Percentiles rank a stretch among this genome's conserved stretches.
These are phyloP conservation scores for Conger conger DNA, from an alignment of 2,113 vertebrate species.

Conservation along the genomic window DNA sequence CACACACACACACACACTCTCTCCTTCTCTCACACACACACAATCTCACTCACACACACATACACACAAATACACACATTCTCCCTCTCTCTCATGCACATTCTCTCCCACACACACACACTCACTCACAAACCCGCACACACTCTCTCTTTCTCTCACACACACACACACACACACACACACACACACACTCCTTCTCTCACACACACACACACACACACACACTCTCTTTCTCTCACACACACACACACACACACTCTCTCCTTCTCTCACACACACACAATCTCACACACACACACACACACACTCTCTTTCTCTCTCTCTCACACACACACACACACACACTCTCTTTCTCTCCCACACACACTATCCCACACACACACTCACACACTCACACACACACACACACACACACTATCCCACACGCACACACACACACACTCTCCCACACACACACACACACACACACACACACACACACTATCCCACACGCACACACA, in stretches of 20 bases:
- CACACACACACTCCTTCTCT: background rate
- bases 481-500: too few species aligned
- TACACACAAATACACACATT: background rate
- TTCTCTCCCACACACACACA: too few species aligned
- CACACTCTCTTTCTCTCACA: background rate
- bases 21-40: constrained; percentile 44
- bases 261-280: background rate
- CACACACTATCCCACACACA: constrained; percentile 16
- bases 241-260: background rate
- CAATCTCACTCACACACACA: constrained; percentile 45
- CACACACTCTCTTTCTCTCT: background rate
- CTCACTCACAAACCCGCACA: background rate
- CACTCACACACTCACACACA: too few species aligned
- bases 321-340: too few species aligned
- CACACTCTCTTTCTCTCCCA: too few species aligned
- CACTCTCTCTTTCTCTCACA: background rate
- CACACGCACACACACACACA: background rate
- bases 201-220: background rate
- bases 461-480: background rate
- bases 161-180: background rate
- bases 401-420: too few species aligned
- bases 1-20: constrained; percentile 20
- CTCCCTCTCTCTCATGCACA: background rate
- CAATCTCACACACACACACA: background rate
- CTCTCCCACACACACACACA: background rate